These are phyloP conservation scores for Brachypteracias leptosomus DNA, from an alignment of 2,113 vertebrate genomes.

Conservation along the genomic window DNA sequence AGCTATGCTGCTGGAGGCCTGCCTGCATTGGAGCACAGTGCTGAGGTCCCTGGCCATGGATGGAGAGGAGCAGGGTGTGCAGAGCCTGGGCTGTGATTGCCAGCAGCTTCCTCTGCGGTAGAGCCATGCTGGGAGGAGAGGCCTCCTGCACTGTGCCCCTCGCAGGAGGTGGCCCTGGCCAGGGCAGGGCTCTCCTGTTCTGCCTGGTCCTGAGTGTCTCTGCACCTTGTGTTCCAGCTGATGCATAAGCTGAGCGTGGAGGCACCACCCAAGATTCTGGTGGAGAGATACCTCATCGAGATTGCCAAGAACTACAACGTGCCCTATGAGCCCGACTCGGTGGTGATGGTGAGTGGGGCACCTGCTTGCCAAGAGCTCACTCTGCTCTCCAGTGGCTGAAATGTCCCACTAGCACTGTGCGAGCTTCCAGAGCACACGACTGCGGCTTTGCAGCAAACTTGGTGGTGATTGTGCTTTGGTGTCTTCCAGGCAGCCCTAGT, in stretches of 20 bases:
- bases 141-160: not conserved
- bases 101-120: not conserved
- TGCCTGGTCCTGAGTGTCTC: not conserved
- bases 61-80: not conserved
- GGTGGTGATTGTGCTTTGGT: not conserved
- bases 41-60: not conserved
- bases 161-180: too few species aligned
- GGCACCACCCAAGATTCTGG: slow-evolving; percentile 95
- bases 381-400: not conserved
- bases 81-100: not conserved
- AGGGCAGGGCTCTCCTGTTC: not conserved
- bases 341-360: slow-evolving; percentile 87
- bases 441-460: not conserved
- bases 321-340: slow-evolving; percentile 93
- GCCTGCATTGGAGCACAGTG: not conserved
- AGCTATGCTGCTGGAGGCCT: not conserved
- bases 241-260: slow-evolving; percentile 97
- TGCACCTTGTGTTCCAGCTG: slow-evolving; percentile 74
- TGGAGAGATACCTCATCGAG: slow-evolving; percentile 97
- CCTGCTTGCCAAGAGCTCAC: not conserved
- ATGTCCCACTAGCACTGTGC: not conserved
- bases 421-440: not conserved
- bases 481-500: not conserved
- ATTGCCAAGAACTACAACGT: slow-evolving; percentile 99
- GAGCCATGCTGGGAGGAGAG: not conserved